Conservation (phyloP, 2,797 vertebrate species). For the Acipenser transmontanus region DNA sequence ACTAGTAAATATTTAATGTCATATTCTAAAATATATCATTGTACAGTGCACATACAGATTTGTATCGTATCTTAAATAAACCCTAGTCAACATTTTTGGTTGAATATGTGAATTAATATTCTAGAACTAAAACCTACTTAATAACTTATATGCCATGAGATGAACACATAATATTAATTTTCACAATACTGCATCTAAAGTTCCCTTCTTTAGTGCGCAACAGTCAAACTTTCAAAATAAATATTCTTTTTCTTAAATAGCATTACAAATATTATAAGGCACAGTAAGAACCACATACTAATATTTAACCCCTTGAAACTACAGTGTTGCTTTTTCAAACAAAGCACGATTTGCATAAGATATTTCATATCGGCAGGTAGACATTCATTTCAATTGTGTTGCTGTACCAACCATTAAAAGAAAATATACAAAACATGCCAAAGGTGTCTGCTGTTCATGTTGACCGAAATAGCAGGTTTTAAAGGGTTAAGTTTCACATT, state of each 20-base stretch:
- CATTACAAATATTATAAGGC: conserved; percentile 90
- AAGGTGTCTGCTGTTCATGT: neutral
- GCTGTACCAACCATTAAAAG: too few species aligned
- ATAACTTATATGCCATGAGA: conserved; percentile 99
- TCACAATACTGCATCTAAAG: conserved; percentile 94
- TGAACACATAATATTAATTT: conserved; percentile 91
- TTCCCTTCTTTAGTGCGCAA: conserved; percentile 85
- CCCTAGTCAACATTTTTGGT: conserved; percentile 89
- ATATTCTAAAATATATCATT: conserved; percentile 78
- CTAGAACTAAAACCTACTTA: conserved; percentile 89
- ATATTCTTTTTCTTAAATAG: conserved; percentile 90
- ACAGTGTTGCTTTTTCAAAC: conserved; percentile 41
- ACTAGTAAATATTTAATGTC: conserved; percentile 70
- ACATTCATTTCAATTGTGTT: too few species aligned
- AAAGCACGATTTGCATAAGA: conserved; percentile 43
- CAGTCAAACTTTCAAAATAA: conserved; percentile 97
- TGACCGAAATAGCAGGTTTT: conserved; percentile 43
- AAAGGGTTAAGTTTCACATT: conserved; percentile 58
- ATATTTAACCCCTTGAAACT: conserved; percentile 64
- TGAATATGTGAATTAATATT: conserved; percentile 88
- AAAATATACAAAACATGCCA: too few species aligned
- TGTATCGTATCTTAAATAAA: conserved; percentile 80
- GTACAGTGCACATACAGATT: conserved; percentile 93
- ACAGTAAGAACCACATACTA: conserved; percentile 77
- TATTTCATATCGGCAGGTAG: too few species aligned